phyloP scores from a whole-genome alignment of 2,888 invertebrate species.

The Bembecia ichneumoniformis region DNA sequence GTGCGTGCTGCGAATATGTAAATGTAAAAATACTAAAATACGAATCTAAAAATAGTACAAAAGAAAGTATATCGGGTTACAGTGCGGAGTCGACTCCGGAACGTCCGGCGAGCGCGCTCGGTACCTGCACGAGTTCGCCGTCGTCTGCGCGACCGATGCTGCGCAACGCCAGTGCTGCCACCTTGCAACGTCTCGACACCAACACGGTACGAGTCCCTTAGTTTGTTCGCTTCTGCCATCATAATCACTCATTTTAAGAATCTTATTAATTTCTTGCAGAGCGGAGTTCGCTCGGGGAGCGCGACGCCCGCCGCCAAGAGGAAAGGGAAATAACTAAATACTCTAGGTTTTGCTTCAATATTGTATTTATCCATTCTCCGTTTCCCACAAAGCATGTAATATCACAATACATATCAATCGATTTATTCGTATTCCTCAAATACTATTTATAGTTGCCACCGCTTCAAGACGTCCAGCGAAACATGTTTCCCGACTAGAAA shows the following conservation, averaged over 20 bases:
- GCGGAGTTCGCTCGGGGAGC: conserved; percentile 51
- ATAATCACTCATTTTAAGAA: no score
- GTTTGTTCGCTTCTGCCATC: no score
- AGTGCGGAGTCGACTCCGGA: conserved; percentile 66
- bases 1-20: no score
- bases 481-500: no score
- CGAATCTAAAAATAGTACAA: no score
- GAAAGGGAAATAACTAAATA: conserved; percentile 66
- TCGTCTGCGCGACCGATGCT: conserved; percentile 61
- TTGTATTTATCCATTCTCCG: conserved; percentile 62
- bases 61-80: conserved; percentile 7
- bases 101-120: conserved; percentile 42
- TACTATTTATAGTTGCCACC: background rate
- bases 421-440: conserved; percentile 5
- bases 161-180: conserved; percentile 72
- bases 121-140: conserved; percentile 16
- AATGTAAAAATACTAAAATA: no score
- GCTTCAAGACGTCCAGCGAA: no score
- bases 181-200: conserved; percentile 29
- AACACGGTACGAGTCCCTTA: conserved; percentile 47
- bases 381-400: conserved; percentile 66
- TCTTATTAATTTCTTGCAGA: conserved; percentile 22
- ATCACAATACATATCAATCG: conserved; percentile 67
- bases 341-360: conserved; percentile 49
- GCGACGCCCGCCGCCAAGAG: conserved; percentile 63